Evolutionary conservation across 2,888 invertebrate genomes (phyloP).

Genomic region (Pterostichus madidus): DNA sequence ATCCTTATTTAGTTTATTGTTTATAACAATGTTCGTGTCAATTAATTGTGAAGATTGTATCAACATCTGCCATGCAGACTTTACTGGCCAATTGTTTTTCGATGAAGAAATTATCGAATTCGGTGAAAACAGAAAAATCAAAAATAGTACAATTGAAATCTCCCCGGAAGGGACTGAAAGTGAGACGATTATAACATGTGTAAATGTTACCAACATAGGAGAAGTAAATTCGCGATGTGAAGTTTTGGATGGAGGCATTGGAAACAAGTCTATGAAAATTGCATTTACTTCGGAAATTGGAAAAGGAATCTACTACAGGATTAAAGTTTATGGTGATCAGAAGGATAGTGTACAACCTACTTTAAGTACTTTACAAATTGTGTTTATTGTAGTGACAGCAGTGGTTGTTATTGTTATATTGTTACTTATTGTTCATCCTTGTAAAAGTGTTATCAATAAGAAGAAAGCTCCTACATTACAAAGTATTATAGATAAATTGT

Average conservation of each 20-base stretch:
- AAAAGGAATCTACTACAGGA: constrained; percentile 14
- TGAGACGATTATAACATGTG: constrained; percentile 43
- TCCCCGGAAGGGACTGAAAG: constrained; percentile 46
- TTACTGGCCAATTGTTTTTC: constrained; percentile 25
- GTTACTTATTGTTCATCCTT: constrained; percentile 45
- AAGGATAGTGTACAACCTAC: neutral
- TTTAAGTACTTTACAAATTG: constrained; percentile 15
- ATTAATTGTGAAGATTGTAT: constrained; percentile 42
- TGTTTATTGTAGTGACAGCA: constrained; percentile 27
- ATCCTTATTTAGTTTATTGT: neutral
- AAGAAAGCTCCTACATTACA: constrained; percentile 44
- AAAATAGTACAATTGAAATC: constrained; percentile 13
- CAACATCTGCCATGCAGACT: constrained; percentile 11
- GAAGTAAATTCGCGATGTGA: constrained; percentile 26
- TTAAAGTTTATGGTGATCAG: constrained; percentile 15
- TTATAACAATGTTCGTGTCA: constrained; percentile 11
- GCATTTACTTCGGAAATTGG: neutral
- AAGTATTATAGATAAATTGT: constrained; percentile 52
- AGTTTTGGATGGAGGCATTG: constrained; percentile 35
- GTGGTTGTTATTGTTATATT: constrained; percentile 23
- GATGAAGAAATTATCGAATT: constrained; percentile 41
- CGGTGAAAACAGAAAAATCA: constrained; percentile 14
- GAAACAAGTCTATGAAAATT: constrained; percentile 16
- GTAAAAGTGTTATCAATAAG: constrained; percentile 6
- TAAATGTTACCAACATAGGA: constrained; percentile 49